Evolutionary conservation across 2,113 vertebrate genomes (phyloP), one percentile per base, ranked within the genome.

Genomic region (Daubentonia madagascariensis): DNA sequence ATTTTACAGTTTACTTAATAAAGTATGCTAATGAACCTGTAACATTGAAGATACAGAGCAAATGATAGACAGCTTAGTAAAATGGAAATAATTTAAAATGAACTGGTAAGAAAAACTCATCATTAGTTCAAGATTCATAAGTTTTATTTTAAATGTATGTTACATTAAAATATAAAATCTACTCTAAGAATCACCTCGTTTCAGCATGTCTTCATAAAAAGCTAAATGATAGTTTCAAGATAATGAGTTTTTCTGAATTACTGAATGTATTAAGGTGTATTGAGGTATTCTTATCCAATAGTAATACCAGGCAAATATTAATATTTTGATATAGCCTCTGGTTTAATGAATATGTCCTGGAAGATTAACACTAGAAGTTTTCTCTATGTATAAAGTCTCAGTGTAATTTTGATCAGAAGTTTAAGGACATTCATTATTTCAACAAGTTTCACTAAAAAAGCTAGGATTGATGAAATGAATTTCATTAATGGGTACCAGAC

Each of bases 211-310:
- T 97, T 98, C 63, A 94, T 95, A 90, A 96, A 79, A 97, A 97
- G 94, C 94, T 81, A 97, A 92, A 97, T 89, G 68, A 85, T 92
- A 95, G 8, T 30, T 75, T 97, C 91, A 95, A 97, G 81, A 96
- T 87, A 98, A 89, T 97, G 83, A 98, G 43, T 91, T 96, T 98
- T 98, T 97, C 50, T 91, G 75, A 96, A 96, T 95, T 87, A 79
- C 45, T 80, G 23, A 43, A 72, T 73, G 8, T 86, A 94, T 97
- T 96, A 80, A 94, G 32, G 45, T 96, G 45, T 92, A 50, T 54
- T 81, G 70, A 98, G 94, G 22, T 14, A 84, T 45, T 97, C 79
- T 96, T 86, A 22, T 96, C 94, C 97, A n/a, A 96, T 43, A 88
- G 67, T 89, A 96, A 95, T 73, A 65, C 54, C 52, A 86, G 43